These are phyloP conservation scores for Poecilia wingei DNA, from an alignment of 2,797 vertebrate genomes.

Conservation along the genomic window DNA sequence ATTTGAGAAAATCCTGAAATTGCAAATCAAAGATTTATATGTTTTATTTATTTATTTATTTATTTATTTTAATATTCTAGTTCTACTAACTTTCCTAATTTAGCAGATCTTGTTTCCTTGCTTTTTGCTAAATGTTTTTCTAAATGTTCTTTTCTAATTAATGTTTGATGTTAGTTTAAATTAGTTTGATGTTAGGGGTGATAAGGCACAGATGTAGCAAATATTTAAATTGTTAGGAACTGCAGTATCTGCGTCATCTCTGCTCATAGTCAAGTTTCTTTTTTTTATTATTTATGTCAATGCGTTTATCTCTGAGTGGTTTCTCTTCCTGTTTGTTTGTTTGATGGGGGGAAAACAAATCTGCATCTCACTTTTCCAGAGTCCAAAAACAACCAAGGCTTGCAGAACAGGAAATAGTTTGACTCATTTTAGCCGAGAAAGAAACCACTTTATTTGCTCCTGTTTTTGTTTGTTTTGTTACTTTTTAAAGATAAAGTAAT, in stretches of 20 bases:
- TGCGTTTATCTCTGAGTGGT: slow-evolving; percentile 36
- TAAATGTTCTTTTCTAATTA: slow-evolving; percentile 9
- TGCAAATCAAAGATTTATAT: too few species aligned
- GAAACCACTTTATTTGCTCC: slow-evolving; percentile 38
- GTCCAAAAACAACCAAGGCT: slow-evolving; percentile 65
- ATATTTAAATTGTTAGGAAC: slow-evolving; percentile 28
- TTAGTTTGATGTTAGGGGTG: background rate
- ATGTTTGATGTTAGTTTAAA: slow-evolving; percentile 20
- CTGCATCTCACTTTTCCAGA: slow-evolving; percentile 32
- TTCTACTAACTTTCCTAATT: too few species aligned
- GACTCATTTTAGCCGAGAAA: slow-evolving; percentile 63
- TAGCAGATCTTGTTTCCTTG: too few species aligned
- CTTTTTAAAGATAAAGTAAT: slow-evolving; percentile 27
- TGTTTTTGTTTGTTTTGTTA: slow-evolving; percentile 14
- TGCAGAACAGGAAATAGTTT: slow-evolving; percentile 26
- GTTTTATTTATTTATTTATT: too few species aligned
- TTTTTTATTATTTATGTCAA: slow-evolving; percentile 20
- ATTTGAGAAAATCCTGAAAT: too few species aligned
- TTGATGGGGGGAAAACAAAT: slow-evolving; percentile 34
- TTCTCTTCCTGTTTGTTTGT: slow-evolving; percentile 45
- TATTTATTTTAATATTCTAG: too few species aligned
- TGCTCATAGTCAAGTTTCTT: slow-evolving; percentile 17
- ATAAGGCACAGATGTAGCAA: slow-evolving; percentile 17
- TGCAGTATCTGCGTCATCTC: slow-evolving; percentile 17
- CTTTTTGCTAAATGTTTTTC: background rate